A percentile compares a stretch with the other conserved stretches of the same genome.
These are phyloP conservation scores for Phalera bucephala DNA, from an alignment of 2,888 invertebrate genomes.

Conservation along the genomic window DNA sequence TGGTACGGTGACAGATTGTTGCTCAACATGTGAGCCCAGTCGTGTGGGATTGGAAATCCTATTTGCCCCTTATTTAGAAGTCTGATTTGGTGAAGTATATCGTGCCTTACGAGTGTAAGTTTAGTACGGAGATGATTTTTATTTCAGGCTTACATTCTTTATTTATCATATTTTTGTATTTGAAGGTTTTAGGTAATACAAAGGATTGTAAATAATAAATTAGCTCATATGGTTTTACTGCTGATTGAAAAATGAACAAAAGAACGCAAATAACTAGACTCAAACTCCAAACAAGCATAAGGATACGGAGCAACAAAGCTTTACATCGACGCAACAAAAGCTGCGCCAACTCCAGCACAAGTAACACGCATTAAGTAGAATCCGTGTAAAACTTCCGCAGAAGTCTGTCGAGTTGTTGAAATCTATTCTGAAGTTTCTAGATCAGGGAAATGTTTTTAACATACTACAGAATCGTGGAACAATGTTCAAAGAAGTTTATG, in stretches of 20 bases:
- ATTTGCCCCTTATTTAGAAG: slow-evolving; percentile 27
- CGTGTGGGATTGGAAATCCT: slow-evolving; percentile 13
- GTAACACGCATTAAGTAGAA: slow-evolving; percentile 30
- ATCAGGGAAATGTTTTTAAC: slow-evolving; percentile 23
- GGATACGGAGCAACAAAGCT: neutral
- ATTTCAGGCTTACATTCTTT: no score
- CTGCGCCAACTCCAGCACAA: slow-evolving; percentile 11
- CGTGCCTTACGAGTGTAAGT: no score
- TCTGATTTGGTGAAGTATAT: no score
- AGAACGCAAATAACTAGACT: no score
- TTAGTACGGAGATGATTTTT: no score
- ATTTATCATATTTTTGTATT: no score
- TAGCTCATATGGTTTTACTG: no score
- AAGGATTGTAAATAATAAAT: no score
- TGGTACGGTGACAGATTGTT: slow-evolving; percentile 67
- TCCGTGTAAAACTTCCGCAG: slow-evolving; percentile 37
- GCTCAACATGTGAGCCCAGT: slow-evolving; percentile 60
- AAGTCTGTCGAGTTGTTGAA: slow-evolving; percentile 33
- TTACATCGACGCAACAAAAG: neutral
- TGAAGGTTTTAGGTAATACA: no score
- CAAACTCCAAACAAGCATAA: no score
- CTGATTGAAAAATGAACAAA: no score
- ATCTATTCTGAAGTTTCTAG: slow-evolving; percentile 40
- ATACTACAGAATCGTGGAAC: neutral
- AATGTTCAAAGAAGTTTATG: no score